Percentiles rank a stretch among this genome's conserved stretches.
Evolutionary conservation across 1,140 invertebrate species (phyloP).

Genomic region (Drosophila albomicans): DNA sequence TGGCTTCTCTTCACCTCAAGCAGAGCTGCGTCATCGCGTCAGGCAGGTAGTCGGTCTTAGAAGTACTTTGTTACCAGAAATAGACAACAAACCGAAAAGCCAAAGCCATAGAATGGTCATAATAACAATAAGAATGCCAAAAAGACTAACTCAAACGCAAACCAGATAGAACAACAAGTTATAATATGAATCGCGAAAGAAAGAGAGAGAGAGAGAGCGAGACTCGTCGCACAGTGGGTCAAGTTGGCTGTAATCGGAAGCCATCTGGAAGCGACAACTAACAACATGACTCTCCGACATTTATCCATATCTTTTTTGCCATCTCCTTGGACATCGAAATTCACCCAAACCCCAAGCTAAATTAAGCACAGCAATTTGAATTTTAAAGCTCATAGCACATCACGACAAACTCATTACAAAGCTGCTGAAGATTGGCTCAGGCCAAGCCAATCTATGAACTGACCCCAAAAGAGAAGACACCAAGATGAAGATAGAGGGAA

Average conservation of each 20-base stretch:
- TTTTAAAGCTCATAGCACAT: constrained; percentile 74
- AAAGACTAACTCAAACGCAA: constrained; percentile 18
- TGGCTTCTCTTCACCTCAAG: constrained; percentile 27
- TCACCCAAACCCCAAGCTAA: constrained; percentile 23
- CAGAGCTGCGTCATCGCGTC: constrained; percentile 43
- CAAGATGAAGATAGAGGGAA: constrained; percentile 21
- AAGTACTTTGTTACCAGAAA: constrained; percentile 46
- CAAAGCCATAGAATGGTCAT: constrained; percentile 44
- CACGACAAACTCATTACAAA: constrained; percentile 74
- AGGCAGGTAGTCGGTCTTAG: constrained; percentile 16
- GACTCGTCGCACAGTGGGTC: constrained; percentile 45
- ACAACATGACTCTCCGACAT: constrained; percentile 44
- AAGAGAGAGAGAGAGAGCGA: neutral
- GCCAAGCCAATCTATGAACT: constrained; percentile 24
- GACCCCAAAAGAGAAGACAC: constrained; percentile 66
- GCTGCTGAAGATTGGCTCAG: constrained; percentile 24
- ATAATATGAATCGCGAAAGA: neutral
- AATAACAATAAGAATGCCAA: constrained; percentile 45
- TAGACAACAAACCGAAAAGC: constrained; percentile 33
- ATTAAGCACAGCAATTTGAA: constrained; percentile 57
- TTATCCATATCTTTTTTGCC: constrained; percentile 14
- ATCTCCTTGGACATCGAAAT: constrained; percentile 8
- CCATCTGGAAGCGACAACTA: constrained; percentile 21
- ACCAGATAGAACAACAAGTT: constrained; percentile 44
- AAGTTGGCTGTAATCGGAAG: constrained; percentile 35